Evolutionary conservation across 2,797 vertebrate species (phyloP), one percentile per base, ranked within the genome.

Genomic region (Rhabdophis nuchalis): DNA sequence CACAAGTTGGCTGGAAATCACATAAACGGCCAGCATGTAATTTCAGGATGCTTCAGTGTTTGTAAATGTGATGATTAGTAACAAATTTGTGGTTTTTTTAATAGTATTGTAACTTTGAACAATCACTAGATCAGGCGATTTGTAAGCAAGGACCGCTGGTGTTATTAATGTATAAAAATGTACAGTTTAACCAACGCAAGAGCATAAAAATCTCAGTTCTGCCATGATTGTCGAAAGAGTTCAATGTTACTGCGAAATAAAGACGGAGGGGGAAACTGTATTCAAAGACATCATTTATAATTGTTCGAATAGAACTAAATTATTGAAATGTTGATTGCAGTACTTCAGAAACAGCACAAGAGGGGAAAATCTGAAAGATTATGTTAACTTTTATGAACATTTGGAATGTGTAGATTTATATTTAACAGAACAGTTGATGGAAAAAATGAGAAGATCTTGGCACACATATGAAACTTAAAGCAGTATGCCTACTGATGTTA

Each of bases 131-230:
- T 46, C 8, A 41, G 20, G 20, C 20, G 46, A 25, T 82, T 25
- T 46, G 36, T 82, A 82, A 82, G 10, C 10, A 0, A 82, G 41
- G 36, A 82, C 20, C 2, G 0, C 72, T 23, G 20, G 72, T 82
- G 95, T 64, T 92, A 13, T 77, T 61, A 77, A 27, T 93, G 25
- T 56, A 94, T 86, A 85, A 36, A 93, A 92, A 94, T 95, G 89
- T 95, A 92, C 54, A 88, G n/a, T 36, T 90, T 93, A 9, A 5
- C 91, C 86, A 88, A n/a, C 86, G 86, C 87, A 87, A 89, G 16
- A 0, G 88, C 91, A 89, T 87, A 60, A 91, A 92, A 91, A 91
- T 18, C 89, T 23, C 50, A 92, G 9, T 12, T 52, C 0, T 88
- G 46, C 54, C 86, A 23, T 29, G 12, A 57, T 92, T 88, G 87